Percentiles rank a stretch among this genome's conserved stretches.
These are phyloP conservation scores for Synergus gifuensis DNA, from an alignment of 2,888 invertebrate genomes.

Conservation along the genomic window DNA sequence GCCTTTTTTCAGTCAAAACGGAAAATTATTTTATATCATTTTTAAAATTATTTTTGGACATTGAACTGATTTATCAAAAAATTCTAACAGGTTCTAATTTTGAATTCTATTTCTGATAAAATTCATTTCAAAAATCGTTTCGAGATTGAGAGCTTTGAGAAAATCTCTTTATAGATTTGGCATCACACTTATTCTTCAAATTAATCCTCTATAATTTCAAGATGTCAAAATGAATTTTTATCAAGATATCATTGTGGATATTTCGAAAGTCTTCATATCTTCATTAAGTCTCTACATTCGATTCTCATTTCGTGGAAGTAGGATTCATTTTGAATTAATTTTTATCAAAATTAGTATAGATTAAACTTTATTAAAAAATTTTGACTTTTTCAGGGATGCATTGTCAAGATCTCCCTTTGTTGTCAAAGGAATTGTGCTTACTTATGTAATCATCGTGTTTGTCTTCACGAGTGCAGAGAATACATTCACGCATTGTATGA, in stretches of 20 bases:
- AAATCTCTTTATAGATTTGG: neutral
- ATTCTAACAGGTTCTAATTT: no score
- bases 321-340: neutral
- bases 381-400: neutral
- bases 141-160: neutral
- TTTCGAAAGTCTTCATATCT: constrained; percentile 4
- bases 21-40: no score
- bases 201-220: neutral
- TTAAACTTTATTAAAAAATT: neutral
- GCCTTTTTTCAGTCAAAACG: neutral
- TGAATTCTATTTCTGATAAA: no score
- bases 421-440: constrained; percentile 4
- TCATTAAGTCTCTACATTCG: neutral
- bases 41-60: no score
- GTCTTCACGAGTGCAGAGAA: constrained; percentile 19
- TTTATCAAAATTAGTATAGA: neutral
- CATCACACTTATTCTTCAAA: neutral
- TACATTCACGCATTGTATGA: neutral
- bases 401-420: constrained; percentile 3
- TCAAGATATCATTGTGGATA: neutral
- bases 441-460: constrained; percentile 18
- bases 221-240: neutral
- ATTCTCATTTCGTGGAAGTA: neutral
- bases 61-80: no score
- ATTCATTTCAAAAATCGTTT: neutral